Percentiles rank a stretch among this genome's conserved stretches.
Conservation (phyloP, 2,113 vertebrate species). For the Cyprinus carpio region DNA sequence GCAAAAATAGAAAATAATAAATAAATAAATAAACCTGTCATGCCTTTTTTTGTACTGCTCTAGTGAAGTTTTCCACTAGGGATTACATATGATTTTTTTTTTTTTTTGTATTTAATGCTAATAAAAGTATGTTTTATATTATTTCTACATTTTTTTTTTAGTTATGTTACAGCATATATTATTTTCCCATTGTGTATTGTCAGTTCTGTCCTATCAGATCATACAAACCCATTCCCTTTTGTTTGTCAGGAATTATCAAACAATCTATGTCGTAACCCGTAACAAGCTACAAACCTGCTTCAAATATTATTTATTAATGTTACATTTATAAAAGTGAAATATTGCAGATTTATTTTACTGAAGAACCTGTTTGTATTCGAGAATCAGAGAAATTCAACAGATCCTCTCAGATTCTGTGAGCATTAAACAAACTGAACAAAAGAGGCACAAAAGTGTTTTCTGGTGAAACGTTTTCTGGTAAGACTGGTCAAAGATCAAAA, state of each 20-base stretch:
- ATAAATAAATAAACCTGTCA: neutral
- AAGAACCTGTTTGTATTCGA: neutral
- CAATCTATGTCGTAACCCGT: neutral
- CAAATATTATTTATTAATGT: neutral
- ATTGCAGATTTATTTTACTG: neutral
- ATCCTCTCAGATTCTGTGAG: neutral
- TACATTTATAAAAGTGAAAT: neutral
- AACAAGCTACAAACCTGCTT: neutral
- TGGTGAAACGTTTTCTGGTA: neutral
- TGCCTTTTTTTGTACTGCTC: neutral
- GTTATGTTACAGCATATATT: neutral
- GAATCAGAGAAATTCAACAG: neutral
- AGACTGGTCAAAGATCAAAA: neutral
- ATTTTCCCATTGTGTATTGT: neutral
- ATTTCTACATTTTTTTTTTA: slow-evolving; percentile 1
- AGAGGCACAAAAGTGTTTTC: neutral
- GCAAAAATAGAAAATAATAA: neutral
- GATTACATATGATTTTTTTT: slow-evolving; percentile 2
- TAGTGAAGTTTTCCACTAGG: neutral
- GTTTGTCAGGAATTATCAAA: neutral
- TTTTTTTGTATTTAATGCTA: slow-evolving; percentile 8
- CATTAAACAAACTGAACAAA: neutral
- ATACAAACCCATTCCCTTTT: neutral
- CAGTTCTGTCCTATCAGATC: neutral
- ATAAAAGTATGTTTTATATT: neutral